These are phyloP conservation scores for Netelia inedita DNA, from an alignment of 2,888 invertebrate genomes.

Conservation along the genomic window DNA sequence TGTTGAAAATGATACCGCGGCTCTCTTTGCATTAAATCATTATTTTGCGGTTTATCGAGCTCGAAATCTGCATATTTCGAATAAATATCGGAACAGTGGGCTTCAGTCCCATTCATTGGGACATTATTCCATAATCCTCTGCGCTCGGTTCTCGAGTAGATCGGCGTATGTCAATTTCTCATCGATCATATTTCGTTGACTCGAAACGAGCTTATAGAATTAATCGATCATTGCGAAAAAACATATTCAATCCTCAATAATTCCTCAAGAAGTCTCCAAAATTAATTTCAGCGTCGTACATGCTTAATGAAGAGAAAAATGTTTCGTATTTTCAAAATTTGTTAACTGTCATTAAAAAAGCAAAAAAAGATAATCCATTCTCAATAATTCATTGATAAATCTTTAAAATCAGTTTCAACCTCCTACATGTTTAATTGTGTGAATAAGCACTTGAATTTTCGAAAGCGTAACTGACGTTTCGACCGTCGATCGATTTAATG, in stretches of 20 bases:
- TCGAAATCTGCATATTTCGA: background rate
- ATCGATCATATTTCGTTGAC: background rate
- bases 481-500: no score
- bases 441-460: no score
- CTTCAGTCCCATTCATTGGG: background rate
- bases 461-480: no score
- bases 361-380: no score
- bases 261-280: no score
- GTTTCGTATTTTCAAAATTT: no score
- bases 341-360: no score
- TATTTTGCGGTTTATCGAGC: conserved; percentile 31
- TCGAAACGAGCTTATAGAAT: background rate
- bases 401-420: no score
- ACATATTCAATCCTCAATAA: background rate
- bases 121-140: conserved; percentile 8
- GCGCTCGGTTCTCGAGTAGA: conserved; percentile 1
- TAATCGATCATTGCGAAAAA: background rate
- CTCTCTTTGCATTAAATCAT: conserved; percentile 42
- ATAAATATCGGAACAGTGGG: conserved; percentile 25
- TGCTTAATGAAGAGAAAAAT: no score
- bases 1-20: conserved; percentile 42
- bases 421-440: no score
- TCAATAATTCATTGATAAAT: no score
- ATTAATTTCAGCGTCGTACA: no score
- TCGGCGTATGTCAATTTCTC: conserved; percentile 1